Evolutionary conservation across 2,888 invertebrate genomes (phyloP).

Genomic region (Meteorus cinctellus): DNA sequence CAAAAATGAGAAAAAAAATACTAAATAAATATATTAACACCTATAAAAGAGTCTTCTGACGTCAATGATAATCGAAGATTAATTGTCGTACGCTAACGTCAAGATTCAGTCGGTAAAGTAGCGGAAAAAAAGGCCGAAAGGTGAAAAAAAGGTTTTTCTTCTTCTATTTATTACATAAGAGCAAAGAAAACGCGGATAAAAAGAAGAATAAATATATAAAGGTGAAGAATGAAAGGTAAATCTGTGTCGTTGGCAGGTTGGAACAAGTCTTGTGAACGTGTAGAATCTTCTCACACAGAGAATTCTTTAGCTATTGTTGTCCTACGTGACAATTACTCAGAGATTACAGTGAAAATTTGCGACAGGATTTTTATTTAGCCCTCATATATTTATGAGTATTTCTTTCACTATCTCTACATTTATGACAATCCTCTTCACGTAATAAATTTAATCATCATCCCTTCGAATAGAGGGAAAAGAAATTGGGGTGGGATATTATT

Average conservation of each 20-base stretch:
- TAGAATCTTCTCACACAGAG: background rate
- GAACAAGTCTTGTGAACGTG: background rate
- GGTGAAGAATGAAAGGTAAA: background rate
- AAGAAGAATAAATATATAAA: slow-evolving; percentile 24
- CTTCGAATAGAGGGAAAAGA: slow-evolving; percentile 44
- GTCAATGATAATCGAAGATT: slow-evolving; percentile 71
- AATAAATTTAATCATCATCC: slow-evolving; percentile 63
- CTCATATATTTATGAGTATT: background rate
- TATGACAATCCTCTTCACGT: slow-evolving; percentile 55
- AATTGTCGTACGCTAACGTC: slow-evolving; percentile 59
- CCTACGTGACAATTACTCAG: slow-evolving; percentile 68
- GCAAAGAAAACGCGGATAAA: slow-evolving; percentile 6
- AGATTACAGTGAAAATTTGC: slow-evolving; percentile 72
- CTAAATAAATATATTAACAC: background rate
- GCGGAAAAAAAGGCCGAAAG: background rate
- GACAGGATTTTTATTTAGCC: slow-evolving; percentile 48
- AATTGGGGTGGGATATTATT: background rate
- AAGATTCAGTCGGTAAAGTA: slow-evolving; percentile 46
- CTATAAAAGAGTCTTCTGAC: slow-evolving; percentile 55
- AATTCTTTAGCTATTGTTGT: slow-evolving; percentile 30
- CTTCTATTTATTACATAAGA: background rate
- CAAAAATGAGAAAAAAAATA: no score
- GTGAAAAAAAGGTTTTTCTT: background rate
- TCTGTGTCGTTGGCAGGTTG: no score
- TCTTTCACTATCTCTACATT: slow-evolving; percentile 45